These are phyloP conservation scores for Spodoptera frugiperda DNA, from an alignment of 1,140 invertebrate genomes.

Conservation along the genomic window DNA sequence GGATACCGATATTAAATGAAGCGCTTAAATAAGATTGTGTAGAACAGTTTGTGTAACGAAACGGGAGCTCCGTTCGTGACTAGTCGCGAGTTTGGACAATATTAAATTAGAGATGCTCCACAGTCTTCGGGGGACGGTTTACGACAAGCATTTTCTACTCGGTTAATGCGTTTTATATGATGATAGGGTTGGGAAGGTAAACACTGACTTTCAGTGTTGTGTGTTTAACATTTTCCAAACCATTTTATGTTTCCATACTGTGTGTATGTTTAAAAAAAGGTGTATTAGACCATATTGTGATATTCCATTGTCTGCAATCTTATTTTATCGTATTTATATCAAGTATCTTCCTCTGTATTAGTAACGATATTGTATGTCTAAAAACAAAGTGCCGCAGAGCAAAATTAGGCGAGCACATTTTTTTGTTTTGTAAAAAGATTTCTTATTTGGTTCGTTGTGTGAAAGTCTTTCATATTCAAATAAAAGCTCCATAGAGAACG, in stretches of 20 bases:
- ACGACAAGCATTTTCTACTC: slow-evolving; percentile 14
- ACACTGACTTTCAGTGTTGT: slow-evolving; percentile 2
- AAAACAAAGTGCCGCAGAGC: slow-evolving; percentile 6
- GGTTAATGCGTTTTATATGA: slow-evolving; percentile 26
- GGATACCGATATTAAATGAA: slow-evolving; percentile 45
- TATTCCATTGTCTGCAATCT: no score
- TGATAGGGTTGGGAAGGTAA: slow-evolving; percentile 21
- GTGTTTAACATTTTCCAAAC: background rate
- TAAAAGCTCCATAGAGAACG: slow-evolving; percentile 50
- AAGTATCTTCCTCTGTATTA: background rate
- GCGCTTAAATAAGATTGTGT: slow-evolving; percentile 54
- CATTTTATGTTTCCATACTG: no score
- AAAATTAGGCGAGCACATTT: slow-evolving; percentile 13
- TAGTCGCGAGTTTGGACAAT: slow-evolving; percentile 51
- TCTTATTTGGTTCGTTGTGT: slow-evolving; percentile 43
- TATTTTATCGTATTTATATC: no score
- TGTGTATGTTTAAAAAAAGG: no score
- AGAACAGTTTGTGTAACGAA: slow-evolving; percentile 51
- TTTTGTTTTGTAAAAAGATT: slow-evolving; percentile 40
- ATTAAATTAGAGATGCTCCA: slow-evolving; percentile 56
- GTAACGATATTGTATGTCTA: slow-evolving; percentile 12
- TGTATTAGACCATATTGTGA: no score
- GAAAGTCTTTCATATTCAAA: slow-evolving; percentile 58
- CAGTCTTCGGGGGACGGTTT: slow-evolving; percentile 13
- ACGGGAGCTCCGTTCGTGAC: slow-evolving; percentile 40